Evolutionary conservation across 1,140 invertebrate genomes (phyloP).

Genomic region (Drosophila orena): DNA sequence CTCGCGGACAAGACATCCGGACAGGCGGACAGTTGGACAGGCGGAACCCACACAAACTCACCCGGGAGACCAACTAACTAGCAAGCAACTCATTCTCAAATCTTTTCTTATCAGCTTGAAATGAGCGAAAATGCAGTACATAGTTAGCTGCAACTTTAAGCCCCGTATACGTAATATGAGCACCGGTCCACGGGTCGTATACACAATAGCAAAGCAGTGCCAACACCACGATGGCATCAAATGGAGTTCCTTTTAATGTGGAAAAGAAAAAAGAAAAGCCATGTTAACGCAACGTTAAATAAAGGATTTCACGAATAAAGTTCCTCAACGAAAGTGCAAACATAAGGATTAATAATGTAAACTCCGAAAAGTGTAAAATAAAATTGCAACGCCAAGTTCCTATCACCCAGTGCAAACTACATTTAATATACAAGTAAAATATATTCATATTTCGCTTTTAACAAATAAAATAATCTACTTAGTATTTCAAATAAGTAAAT

Average conservation of each 20-base stretch:
- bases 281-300: conserved; percentile 5
- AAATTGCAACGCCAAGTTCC: conserved; percentile 58
- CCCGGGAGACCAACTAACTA: conserved; percentile 20
- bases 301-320: conserved; percentile 25
- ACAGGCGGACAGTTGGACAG: conserved; percentile 2
- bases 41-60: conserved; percentile 7
- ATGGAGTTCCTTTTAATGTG: neutral
- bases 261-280: neutral
- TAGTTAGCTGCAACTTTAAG: conserved; percentile 10
- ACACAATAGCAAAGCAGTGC: conserved; percentile 1
- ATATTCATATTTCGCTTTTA: neutral
- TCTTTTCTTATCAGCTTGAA: conserved; percentile 21
- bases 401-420: conserved; percentile 51
- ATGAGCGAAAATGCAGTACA: conserved; percentile 5
- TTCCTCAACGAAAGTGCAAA: conserved; percentile 57
- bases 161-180: conserved; percentile 27
- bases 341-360: conserved; percentile 17
- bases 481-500: conserved; percentile 19
- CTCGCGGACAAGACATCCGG: conserved; percentile 15
- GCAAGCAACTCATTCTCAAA: conserved; percentile 11
- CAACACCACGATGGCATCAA: neutral
- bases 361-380: conserved; percentile 1
- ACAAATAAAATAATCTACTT: conserved; percentile 11
- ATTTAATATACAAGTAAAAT: conserved; percentile 8
- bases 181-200: conserved; percentile 33